Percentiles rank a stretch among this genome's conserved stretches.
phyloP scores from a whole-genome alignment of 2,797 vertebrate species.

The Falco naumanni region DNA sequence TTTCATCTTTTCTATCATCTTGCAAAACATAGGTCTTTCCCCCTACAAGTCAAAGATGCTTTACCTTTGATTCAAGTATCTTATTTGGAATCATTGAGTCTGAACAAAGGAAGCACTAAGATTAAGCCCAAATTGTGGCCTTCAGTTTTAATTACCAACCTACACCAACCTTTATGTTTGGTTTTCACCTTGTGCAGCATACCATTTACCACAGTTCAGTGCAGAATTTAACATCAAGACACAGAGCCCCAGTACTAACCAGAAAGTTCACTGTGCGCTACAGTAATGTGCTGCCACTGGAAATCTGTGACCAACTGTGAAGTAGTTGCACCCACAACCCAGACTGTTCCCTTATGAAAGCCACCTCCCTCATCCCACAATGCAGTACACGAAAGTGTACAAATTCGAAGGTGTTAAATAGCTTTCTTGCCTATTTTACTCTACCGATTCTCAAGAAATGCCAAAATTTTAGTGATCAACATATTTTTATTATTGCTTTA shows the following conservation, averaged over 20 bases:
- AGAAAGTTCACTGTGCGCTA: not conserved
- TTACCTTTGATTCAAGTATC: not conserved
- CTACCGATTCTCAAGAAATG: not conserved
- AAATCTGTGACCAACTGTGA: not conserved
- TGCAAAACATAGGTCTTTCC: not conserved
- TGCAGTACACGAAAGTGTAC: not conserved
- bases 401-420: not conserved
- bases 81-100: not conserved
- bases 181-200: not conserved
- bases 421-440: not conserved
- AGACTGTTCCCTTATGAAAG: not conserved
- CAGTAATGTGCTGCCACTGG: accelerated
- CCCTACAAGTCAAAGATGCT: not conserved
- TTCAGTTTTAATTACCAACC: not conserved
- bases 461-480: not conserved
- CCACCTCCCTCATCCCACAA: not conserved
- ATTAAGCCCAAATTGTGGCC: not conserved
- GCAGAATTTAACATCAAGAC: not conserved
- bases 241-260: not conserved
- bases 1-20: not conserved
- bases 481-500: not conserved
- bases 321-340: not conserved
- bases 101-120: not conserved
- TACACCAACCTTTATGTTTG: not conserved
- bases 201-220: not conserved